These are phyloP conservation scores for Hycleus cichorii DNA, from an alignment of 1,140 invertebrate genomes.

Conservation along the genomic window DNA sequence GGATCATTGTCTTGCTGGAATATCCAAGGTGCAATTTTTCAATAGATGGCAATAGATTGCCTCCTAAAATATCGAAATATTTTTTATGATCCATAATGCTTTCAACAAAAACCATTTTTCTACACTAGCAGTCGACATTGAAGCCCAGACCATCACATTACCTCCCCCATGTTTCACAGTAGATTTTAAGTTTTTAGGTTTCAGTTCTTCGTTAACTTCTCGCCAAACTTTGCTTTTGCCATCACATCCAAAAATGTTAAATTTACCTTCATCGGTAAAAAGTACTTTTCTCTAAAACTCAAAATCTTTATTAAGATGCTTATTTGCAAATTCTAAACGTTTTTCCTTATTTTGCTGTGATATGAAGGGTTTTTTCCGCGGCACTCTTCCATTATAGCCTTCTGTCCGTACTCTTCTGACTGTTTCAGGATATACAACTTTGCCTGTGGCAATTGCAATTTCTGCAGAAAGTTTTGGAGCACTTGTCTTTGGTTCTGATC, in stretches of 20 bases:
- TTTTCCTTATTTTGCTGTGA: constrained; percentile 17
- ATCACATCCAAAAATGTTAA: constrained; percentile 26
- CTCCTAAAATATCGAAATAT: constrained; percentile 9
- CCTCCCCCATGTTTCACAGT: constrained; percentile 32
- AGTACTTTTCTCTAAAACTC: too few species aligned
- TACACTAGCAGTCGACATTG: constrained; percentile 28
- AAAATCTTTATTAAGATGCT: too few species aligned
- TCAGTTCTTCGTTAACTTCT: constrained; percentile 18
- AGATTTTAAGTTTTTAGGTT: constrained; percentile 20
- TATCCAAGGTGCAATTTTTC: constrained; percentile 3
- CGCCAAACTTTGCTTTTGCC: constrained; percentile 21
- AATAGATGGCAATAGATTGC: constrained; percentile 3
- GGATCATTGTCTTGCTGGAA: constrained; percentile 10
- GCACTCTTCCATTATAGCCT: too few species aligned
- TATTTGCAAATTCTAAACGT: too few species aligned
- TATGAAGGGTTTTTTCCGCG: constrained; percentile 19
- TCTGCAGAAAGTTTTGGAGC: too few species aligned
- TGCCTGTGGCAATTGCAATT: too few species aligned
- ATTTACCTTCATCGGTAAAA: constrained; percentile 27
- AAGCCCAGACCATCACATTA: constrained; percentile 35
- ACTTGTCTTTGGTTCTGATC: too few species aligned
- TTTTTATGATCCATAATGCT: constrained; percentile 27
- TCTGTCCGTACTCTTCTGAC: too few species aligned
- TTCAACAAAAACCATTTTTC: neutral
- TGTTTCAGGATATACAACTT: too few species aligned